Evolutionary conservation across 2,113 vertebrate species (phyloP).

Genomic region (Gracilinanus agilis): DNA sequence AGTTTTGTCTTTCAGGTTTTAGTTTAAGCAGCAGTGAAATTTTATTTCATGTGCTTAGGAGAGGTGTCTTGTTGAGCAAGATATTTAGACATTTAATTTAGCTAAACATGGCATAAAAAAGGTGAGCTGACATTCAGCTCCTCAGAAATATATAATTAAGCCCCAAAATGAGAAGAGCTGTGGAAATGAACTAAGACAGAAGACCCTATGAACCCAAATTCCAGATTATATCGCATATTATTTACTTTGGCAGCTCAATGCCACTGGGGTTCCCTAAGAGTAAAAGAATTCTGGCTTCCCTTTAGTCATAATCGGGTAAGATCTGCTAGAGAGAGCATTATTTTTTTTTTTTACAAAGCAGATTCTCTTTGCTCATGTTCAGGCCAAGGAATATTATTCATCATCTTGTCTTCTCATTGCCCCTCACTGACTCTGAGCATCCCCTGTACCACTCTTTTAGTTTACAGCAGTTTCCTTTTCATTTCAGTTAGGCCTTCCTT

Average conservation of each 20-base stretch:
- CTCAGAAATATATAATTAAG: not conserved
- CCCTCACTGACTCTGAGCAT: constrained; percentile 5
- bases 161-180: not conserved
- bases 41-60: not conserved
- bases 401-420: not conserved
- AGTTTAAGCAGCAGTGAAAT: constrained; percentile 25
- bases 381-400: not conserved
- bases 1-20: constrained; percentile 41
- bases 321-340: not conserved
- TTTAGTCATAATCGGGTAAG: not conserved
- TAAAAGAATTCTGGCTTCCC: not conserved
- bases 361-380: not conserved
- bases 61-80: not conserved
- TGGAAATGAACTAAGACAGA: not conserved
- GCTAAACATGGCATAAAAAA: constrained; percentile 14
- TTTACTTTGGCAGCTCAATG: not conserved
- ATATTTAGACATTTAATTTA: constrained; percentile 39
- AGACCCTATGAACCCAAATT: not conserved
- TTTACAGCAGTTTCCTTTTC: constrained; percentile 3
- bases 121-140: not conserved
- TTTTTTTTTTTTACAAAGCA: not conserved
- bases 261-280: not conserved
- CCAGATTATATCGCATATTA: not conserved
- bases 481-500: not conserved
- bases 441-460: not conserved